A percentile compares a stretch with the other conserved stretches of the same genome.
Evolutionary conservation across 53 echinoderm and acorn worm genomes (phyloP).

Genomic region (Pentamera pediparva): DNA sequence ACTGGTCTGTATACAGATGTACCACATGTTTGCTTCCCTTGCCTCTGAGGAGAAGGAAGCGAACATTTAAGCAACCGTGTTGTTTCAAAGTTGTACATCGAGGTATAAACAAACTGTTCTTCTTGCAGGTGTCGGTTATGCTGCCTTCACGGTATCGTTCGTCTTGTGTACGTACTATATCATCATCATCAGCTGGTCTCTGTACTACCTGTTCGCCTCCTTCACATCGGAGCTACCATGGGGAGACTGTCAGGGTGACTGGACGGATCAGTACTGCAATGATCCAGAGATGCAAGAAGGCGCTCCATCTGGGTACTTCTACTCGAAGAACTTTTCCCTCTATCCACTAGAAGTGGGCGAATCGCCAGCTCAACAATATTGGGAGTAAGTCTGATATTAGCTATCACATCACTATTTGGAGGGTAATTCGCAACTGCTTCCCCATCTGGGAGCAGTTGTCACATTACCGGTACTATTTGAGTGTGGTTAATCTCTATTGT

Average conservation of each 20-base stretch:
- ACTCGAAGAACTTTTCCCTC: conserved; percentile 48
- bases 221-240: conserved; percentile 74
- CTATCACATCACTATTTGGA: no score
- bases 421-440: no score
- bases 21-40: no score
- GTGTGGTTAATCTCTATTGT: no score
- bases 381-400: conserved; percentile 72
- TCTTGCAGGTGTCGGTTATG: conserved; percentile 75
- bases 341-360: conserved; percentile 44
- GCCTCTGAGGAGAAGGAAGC: no score
- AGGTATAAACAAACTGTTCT: no score
- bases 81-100: no score
- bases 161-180: conserved; percentile 96
- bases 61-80: no score
- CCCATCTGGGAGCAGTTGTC: no score
- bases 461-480: no score
- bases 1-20: no score
- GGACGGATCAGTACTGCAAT: conserved; percentile 74
- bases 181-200: conserved; percentile 84
- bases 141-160: conserved; percentile 78
- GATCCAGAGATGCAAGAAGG: conserved; percentile 62
- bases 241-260: conserved; percentile 63
- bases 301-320: conserved; percentile 42
- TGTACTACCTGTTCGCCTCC: conserved; percentile 88
- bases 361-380: conserved; percentile 90